These are phyloP conservation scores for Hylaea fasciaria DNA, from an alignment of 2,888 invertebrate species.

Conservation along the genomic window DNA sequence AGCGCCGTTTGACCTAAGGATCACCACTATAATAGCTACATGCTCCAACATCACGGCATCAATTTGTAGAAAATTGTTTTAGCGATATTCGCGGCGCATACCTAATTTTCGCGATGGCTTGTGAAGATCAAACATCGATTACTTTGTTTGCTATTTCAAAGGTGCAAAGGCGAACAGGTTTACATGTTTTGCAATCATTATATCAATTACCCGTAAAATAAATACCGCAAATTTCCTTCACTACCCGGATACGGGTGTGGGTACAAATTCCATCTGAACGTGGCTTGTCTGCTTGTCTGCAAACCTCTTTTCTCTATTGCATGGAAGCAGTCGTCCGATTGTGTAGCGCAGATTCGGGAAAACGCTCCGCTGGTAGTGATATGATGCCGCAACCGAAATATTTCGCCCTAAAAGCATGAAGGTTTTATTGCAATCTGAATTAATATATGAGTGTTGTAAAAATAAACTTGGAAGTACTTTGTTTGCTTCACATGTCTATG, in stretches of 20 bases:
- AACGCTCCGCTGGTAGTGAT: too few species aligned
- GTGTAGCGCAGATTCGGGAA: too few species aligned
- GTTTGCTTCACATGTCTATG: slow-evolving; percentile 28
- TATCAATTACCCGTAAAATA: slow-evolving; percentile 31
- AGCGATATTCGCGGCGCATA: slow-evolving; percentile 35
- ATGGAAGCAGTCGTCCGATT: too few species aligned
- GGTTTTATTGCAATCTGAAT: slow-evolving; percentile 32
- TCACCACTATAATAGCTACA: slow-evolving; percentile 41
- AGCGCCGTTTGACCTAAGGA: slow-evolving; percentile 46
- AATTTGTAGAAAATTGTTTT: slow-evolving; percentile 40
- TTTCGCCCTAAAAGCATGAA: slow-evolving; percentile 24
- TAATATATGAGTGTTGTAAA: slow-evolving; percentile 30
- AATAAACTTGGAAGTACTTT: slow-evolving; percentile 28
- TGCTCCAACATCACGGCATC: slow-evolving; percentile 39
- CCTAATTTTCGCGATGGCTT: slow-evolving; percentile 35
- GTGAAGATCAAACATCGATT: slow-evolving; percentile 35
- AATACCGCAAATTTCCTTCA: slow-evolving; percentile 1
- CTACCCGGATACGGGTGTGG: too few species aligned
- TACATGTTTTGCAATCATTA: slow-evolving; percentile 23
- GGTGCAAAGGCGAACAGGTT: slow-evolving; percentile 35
- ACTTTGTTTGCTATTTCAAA: slow-evolving; percentile 28
- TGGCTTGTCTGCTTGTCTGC: too few species aligned
- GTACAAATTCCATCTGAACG: too few species aligned
- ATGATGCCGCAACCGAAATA: slow-evolving; percentile 26
- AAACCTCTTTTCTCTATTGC: too few species aligned